Conservation (phyloP, 2,797 vertebrate species). For the Anguilla pacifica region DNA sequence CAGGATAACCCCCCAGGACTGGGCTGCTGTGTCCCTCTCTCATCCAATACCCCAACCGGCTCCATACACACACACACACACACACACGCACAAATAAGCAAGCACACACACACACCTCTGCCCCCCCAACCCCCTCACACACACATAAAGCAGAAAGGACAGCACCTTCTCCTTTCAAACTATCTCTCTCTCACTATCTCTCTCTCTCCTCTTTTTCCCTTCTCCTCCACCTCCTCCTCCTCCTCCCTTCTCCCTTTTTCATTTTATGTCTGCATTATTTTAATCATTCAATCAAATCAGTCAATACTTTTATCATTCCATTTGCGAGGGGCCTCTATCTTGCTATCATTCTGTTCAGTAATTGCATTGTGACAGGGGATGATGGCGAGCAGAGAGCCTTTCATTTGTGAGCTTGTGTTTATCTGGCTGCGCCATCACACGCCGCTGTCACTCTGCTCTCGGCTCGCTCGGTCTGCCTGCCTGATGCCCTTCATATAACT, state of each 20-base stretch:
- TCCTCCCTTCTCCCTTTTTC: constrained; percentile 59
- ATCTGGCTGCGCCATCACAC: constrained; percentile 99
- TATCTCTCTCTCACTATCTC: constrained; percentile 72
- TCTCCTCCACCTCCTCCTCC: constrained; percentile 19
- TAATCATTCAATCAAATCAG: constrained; percentile 99
- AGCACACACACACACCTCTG: constrained; percentile 29
- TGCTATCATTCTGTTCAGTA: constrained; percentile 99
- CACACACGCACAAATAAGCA: constrained; percentile 19
- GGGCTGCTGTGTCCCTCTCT: neutral
- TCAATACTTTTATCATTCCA: constrained; percentile 99
- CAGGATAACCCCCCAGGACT: constrained; percentile 52
- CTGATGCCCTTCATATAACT: constrained; percentile 99
- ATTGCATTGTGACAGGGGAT: constrained; percentile 99
- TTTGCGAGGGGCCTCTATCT: constrained; percentile 99
- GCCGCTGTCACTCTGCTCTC: constrained; percentile 99
- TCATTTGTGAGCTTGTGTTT: constrained; percentile 99
- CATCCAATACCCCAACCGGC: neutral
- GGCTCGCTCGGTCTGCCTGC: constrained; percentile 94
- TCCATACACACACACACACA: constrained; percentile 21
- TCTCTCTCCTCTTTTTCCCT: constrained; percentile 79
- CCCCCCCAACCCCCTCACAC: constrained; percentile 43
- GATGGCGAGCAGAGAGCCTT: constrained; percentile 99
- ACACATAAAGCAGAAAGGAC: constrained; percentile 28
- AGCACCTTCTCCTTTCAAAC: constrained; percentile 34
- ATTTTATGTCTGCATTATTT: constrained; percentile 99